Evolutionary conservation across 2,113 vertebrate species (phyloP).

Genomic region (Neotragus pygmaeus): DNA sequence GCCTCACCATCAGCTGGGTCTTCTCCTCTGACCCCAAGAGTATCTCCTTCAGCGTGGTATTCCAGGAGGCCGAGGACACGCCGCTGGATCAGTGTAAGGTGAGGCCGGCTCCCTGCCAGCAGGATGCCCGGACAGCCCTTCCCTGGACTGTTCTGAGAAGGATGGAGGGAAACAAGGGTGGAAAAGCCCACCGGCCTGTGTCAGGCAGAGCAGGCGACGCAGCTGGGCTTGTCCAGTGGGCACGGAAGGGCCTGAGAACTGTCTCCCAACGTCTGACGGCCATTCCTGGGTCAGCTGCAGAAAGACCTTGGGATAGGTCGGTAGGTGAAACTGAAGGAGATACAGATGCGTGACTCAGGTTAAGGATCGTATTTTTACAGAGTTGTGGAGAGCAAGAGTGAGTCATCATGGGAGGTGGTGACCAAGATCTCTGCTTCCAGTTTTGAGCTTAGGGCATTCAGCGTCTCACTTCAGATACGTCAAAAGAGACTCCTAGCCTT

Average conservation of each 20-base stretch:
- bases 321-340: background rate
- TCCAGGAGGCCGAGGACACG: conserved; percentile 82
- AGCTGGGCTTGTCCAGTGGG: background rate
- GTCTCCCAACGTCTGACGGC: background rate
- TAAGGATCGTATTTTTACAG: background rate
- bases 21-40: conserved; percentile 97
- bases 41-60: conserved; percentile 93
- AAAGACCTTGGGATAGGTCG: background rate
- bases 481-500: background rate
- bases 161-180: background rate
- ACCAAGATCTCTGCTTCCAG: background rate
- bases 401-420: no score
- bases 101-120: background rate
- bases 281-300: background rate
- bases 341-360: rapidly evolving
- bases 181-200: background rate
- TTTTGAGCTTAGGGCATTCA: background rate
- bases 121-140: background rate
- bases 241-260: background rate
- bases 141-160: background rate
- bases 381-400: background rate
- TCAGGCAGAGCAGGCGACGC: background rate
- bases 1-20: conserved; percentile 91
- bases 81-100: conserved; percentile 93
- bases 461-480: background rate